Percentiles rank a stretch among this genome's conserved stretches.
Evolutionary conservation across 1,140 invertebrate species (phyloP).

Genomic region (Atta colombica): DNA sequence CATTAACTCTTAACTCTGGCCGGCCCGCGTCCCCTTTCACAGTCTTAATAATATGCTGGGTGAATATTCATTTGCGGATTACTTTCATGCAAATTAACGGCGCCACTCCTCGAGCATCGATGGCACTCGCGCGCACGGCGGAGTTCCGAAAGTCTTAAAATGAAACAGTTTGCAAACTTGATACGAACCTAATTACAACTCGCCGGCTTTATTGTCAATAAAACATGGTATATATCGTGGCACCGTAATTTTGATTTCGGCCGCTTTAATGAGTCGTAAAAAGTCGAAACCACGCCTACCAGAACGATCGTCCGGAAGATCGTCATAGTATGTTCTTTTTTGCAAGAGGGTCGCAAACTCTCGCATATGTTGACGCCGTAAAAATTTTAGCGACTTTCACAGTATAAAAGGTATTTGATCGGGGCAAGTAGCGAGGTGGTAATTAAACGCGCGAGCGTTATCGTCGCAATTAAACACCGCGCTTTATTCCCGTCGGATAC

Average conservation of each 20-base stretch:
- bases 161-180: constrained; percentile 62
- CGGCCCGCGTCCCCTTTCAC: constrained; percentile 33
- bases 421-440: constrained; percentile 22
- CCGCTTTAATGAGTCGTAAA: constrained; percentile 59
- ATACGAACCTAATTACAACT: constrained; percentile 58
- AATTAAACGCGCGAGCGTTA: constrained; percentile 33
- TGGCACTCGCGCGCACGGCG: constrained; percentile 38
- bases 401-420: neutral
- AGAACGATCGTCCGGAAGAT: constrained; percentile 25
- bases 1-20: constrained; percentile 59
- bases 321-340: constrained; percentile 25
- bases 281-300: neutral
- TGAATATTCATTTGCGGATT: constrained; percentile 65
- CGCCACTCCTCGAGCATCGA: constrained; percentile 50
- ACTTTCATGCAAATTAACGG: constrained; percentile 65
- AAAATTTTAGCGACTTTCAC: constrained; percentile 31
- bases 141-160: constrained; percentile 62
- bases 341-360: neutral
- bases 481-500: constrained; percentile 36
- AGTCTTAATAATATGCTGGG: constrained; percentile 55
- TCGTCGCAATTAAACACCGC: constrained; percentile 23
- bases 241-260: constrained; percentile 53
- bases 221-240: constrained; percentile 41
- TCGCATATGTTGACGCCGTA: constrained; percentile 38
- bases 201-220: constrained; percentile 51